Evolutionary conservation across 1,140 invertebrate species (phyloP).

Genomic region (Drosophila parvula): DNA sequence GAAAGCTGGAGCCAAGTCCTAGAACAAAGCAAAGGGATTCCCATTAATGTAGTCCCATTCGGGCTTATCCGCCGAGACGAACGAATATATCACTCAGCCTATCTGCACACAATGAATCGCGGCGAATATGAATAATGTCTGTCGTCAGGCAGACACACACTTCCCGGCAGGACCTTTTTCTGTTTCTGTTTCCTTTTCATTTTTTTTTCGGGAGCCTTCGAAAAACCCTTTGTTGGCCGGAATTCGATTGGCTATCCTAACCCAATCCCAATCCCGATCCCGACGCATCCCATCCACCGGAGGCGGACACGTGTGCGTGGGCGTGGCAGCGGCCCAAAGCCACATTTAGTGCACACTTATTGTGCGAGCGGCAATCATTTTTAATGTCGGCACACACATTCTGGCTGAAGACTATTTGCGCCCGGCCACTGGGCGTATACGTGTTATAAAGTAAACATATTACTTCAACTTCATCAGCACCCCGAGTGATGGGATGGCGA

Average conservation of each 20-base stretch:
- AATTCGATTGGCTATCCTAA: conserved; percentile 33
- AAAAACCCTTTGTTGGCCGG: conserved; percentile 40
- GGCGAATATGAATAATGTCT: conserved; percentile 48
- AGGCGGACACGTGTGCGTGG: conserved; percentile 24
- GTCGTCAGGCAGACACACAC: conserved; percentile 38
- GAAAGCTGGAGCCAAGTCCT: conserved; percentile 13
- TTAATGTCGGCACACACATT: conserved; percentile 66
- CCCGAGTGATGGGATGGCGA: background rate
- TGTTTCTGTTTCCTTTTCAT: conserved; percentile 8
- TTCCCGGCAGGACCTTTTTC: conserved; percentile 27
- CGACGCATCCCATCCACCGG: background rate
- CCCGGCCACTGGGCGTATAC: conserved; percentile 66
- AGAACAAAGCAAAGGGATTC: conserved; percentile 31
- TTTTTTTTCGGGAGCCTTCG: conserved; percentile 12
- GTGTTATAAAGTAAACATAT: conserved; percentile 77
- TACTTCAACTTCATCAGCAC: conserved; percentile 44
- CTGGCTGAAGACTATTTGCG: conserved; percentile 57
- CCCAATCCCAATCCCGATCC: conserved; percentile 4
- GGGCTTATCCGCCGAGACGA: conserved; percentile 27
- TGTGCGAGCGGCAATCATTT: conserved; percentile 71
- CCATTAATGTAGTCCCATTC: conserved; percentile 52
- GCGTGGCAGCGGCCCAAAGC: conserved; percentile 56
- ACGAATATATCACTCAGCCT: conserved; percentile 43
- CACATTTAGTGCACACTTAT: conserved; percentile 66
- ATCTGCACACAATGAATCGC: conserved; percentile 40